Conservation (phyloP, 2,797 vertebrate species). For the Philypnodon macrostomus region DNA sequence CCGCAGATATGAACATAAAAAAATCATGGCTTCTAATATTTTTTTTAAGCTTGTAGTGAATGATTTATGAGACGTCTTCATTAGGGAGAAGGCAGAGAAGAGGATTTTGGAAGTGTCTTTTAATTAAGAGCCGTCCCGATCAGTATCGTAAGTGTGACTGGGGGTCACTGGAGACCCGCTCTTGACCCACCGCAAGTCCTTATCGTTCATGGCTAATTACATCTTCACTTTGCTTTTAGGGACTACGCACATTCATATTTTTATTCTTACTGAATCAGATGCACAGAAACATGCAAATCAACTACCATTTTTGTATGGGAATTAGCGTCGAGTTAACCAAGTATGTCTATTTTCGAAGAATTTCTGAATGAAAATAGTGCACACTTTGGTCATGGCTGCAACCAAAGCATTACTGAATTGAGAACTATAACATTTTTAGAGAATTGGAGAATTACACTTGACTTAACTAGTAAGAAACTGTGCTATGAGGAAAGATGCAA, state of each 20-base stretch:
- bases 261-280: no score
- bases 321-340: no score
- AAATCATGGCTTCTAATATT: conserved; percentile 16
- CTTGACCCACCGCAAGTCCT: conserved; percentile 2
- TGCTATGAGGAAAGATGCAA: no score
- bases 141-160: conserved; percentile 10
- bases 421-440: no score
- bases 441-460: no score
- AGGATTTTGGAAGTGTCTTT: conserved; percentile 18
- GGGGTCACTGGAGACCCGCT: conserved; percentile 3
- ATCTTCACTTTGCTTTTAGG: background rate
- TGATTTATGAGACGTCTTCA: conserved; percentile 39
- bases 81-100: conserved; percentile 19
- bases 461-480: no score
- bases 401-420: no score
- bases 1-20: conserved; percentile 20
- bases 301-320: no score
- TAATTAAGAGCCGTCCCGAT: conserved; percentile 45
- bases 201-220: conserved; percentile 8
- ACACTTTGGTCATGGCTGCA: no score
- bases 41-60: conserved; percentile 32
- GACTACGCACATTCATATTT: background rate
- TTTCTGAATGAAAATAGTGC: no score
- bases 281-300: background rate
- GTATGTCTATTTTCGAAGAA: no score